Evolutionary conservation across 1,140 invertebrate genomes (phyloP), one percentile per base, ranked within the genome.

Genomic region (Formica exsecta): DNA sequence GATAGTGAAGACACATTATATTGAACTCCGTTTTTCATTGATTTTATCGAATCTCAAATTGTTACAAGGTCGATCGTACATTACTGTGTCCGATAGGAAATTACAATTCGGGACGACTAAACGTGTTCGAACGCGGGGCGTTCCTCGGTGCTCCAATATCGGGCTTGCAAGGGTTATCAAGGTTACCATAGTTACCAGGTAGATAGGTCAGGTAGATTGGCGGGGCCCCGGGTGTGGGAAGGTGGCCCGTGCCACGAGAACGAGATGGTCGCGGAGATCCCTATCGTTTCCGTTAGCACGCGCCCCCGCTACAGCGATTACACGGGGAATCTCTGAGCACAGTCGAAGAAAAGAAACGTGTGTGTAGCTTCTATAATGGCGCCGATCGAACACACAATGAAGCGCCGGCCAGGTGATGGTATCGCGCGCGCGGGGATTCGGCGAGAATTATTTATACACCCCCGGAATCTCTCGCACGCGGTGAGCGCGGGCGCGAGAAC

Each of bases 281-380:
- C 54, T 91, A 91, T 91, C 89, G 86, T 70, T 85, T 77, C 74
- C 85, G 71, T 84, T 51, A 87, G 89, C 89, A 87, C 90, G 89
- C 89, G 84, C 86, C 86, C 38, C 62, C 44, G 81, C 83, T 86
- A 70, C 64, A 51, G 81, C 86, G 81, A 83, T 90, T 87, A 86
- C 86, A 86, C 75, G 48, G 48, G 48, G 48, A 86, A 90, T 83
- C 59, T 62, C 41, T 51, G 32, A n/a, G 32, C 36, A 25, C 83
- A 76, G 62, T 76, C 88, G 76, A 87, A 85, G 84, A 85, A 91
- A 90, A 87, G 89, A 36, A 88, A 90, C 86, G 86, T 74, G 83
- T 68, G 86, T 68, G 61, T 54, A 32, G 41, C 29, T n/a, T 29
- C 38, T 29, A n/a, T 38, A 81, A 79, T 54, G 89, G 81, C 81